Conservation (phyloP, 1,140 invertebrate genomes). For the Pteromalus puparum region DNA sequence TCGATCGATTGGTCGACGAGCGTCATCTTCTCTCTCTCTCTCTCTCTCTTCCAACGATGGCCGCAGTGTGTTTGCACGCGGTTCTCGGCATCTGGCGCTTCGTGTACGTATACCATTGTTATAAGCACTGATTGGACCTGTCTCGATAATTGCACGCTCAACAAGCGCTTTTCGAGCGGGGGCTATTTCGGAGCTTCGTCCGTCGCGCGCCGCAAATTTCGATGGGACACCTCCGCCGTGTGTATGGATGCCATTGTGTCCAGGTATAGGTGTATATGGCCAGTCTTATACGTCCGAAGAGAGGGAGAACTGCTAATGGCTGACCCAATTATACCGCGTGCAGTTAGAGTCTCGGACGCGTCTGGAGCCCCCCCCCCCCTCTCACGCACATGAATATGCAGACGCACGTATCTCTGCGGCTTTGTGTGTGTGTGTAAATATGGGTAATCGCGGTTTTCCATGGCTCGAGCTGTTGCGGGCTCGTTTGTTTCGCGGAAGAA, state of each 20-base stretch:
- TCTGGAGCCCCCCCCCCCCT: not conserved
- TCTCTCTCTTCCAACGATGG: too few species aligned
- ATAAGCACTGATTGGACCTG: conserved; percentile 4
- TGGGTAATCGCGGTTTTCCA: not conserved
- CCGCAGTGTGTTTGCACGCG: not conserved
- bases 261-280: not conserved
- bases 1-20: not conserved
- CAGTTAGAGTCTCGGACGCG: not conserved
- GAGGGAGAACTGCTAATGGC: not conserved
- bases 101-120: not conserved
- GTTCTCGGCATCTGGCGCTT: not conserved
- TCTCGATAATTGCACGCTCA: conserved; percentile 16
- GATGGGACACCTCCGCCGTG: not conserved
- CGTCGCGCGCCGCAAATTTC: not conserved
- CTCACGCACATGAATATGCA: not conserved
- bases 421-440: not conserved
- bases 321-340: not conserved
- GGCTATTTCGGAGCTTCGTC: not conserved
- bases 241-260: not conserved
- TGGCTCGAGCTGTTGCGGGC: not conserved
- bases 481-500: not conserved
- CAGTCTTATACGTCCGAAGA: not conserved
- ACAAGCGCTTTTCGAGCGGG: not conserved
- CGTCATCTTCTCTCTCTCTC: not conserved
- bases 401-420: not conserved